Evolutionary conservation across 2,888 invertebrate genomes (phyloP).

Genomic region (Diarsia mendica): DNA sequence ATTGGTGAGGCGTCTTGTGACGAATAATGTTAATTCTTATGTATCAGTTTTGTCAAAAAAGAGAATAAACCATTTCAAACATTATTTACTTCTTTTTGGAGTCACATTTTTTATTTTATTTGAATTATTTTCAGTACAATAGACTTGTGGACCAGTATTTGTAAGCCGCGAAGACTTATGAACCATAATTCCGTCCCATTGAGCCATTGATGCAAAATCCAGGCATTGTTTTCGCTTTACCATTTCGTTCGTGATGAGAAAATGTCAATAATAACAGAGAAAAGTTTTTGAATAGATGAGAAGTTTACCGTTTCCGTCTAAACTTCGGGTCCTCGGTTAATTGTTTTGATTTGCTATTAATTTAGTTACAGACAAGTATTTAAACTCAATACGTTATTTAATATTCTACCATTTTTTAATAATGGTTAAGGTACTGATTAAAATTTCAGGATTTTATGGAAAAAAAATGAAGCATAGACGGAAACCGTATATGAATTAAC

Average conservation of each 20-base stretch:
- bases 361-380: conserved; percentile 20
- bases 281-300: conserved; percentile 58
- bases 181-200: conserved; percentile 58
- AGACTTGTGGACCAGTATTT: conserved; percentile 13
- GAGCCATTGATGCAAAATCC: conserved; percentile 58
- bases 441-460: no score
- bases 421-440: no score
- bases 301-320: conserved; percentile 40
- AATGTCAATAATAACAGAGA: conserved; percentile 63
- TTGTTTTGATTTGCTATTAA: conserved; percentile 51
- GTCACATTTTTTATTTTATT: background rate
- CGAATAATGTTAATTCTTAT: no score
- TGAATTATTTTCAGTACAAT: conserved; percentile 10
- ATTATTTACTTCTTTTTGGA: background rate
- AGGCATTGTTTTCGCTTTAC: conserved; percentile 64
- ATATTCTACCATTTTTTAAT: no score
- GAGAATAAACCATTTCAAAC: background rate
- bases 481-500: no score
- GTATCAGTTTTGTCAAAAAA: no score
- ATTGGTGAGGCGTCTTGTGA: background rate
- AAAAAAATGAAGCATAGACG: no score
- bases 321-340: conserved; percentile 40
- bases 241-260: conserved; percentile 62
- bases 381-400: no score
- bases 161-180: conserved; percentile 40